Evolutionary conservation across 1,140 invertebrate species (phyloP), one percentile per base, ranked within the genome.

Genomic region (Asbolus verrucosus): DNA sequence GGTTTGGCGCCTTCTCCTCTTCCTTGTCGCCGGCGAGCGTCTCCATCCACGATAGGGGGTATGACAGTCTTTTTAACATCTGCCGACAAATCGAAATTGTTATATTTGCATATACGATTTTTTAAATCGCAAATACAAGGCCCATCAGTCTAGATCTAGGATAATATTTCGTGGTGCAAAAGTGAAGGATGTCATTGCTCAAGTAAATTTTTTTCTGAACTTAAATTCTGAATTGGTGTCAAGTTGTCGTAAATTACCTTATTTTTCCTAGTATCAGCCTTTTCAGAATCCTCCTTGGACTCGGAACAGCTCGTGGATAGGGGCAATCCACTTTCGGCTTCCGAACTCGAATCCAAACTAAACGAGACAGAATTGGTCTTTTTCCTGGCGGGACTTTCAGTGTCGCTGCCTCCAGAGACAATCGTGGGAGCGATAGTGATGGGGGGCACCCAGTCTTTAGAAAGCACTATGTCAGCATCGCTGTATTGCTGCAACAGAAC

Each of bases 41-140:
- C 82, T 95, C 94, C 87, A 96, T 93, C 93, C 93, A 95, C 1
- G 93, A 91, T 39, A 96, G 81, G n/a, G 94, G 94, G 83, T 96
- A 95, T 0, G 93, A 95, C 30, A 96, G 86, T 74, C 94, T 87
- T 83, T 96, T 96, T 66, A 95, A 83, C 91, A 95, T 94, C 92
- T 94, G 74, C 18, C 82, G 19, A n/a, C n/a, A 46, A 46, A 46
- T 18, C n/a, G n/a, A n/a, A n/a, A n/a, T n/a, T n/a, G n/a, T n/a
- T n/a, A n/a, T n/a, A n/a, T n/a, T n/a, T n/a, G n/a, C n/a, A n/a
- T n/a, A n/a, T n/a, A n/a, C n/a, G n/a, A n/a, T n/a, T n/a, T n/a
- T n/a, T n/a, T n/a, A n/a, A n/a, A n/a, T n/a, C n/a, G n/a, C n/a
- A n/a, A n/a, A n/a, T n/a, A n/a, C n/a, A n/a, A n/a, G n/a, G n/a